Base-by-base conservation (phyloP, 2,888 invertebrate genomes). In the Callimorpha dominula region DNA sequence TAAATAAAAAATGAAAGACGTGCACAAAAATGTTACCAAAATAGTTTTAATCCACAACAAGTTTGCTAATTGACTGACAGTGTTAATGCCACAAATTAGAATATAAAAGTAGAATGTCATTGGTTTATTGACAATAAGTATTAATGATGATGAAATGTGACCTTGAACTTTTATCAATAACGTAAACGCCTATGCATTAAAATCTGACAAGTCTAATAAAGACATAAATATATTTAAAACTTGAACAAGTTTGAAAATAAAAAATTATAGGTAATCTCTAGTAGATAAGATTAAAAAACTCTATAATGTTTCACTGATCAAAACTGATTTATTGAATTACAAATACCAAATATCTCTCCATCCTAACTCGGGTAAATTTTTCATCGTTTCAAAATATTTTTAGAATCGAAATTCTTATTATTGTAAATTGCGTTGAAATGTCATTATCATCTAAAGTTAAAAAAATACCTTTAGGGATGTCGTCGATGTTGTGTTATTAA, bases 111-210 rank as follows among this genome's bases (percentile, higher is more conserved):
- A 65, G 12, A 40, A 15, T 65, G 17, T 40, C 31, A 50, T 65
- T 65, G 76, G 81, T 80, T 76, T 78, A 83, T 80, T 77, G 74
- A 68, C 73, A 73, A n/a, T 74, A 67, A 46, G 31, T 31, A 1
- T 31, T 31, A 31, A 31, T 76, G 62, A 76, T 71, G 64, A 77
- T 72, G 68, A 68, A 66, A 74, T 50, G 68, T 75, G 71, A 64
- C 83, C 81, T 78, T 83, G 78, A 83, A 78, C 78, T 78, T 81
- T 78, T 78, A 73, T 74, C 75, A 76, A 75, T 73, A 65, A 63
- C 31, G 12, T 60, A 66, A 42, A 75, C 49, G 69, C 65, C 64
- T 46, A 73, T 63, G 67, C 65, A 65, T 65, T 73, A 71, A 74
- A 67, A 9, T 68, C 67, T 65, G 43, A 67, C 50, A 31, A 52